phyloP scores from a whole-genome alignment of 2,113 vertebrate genomes.

The Rhabdomys dilectus region DNA sequence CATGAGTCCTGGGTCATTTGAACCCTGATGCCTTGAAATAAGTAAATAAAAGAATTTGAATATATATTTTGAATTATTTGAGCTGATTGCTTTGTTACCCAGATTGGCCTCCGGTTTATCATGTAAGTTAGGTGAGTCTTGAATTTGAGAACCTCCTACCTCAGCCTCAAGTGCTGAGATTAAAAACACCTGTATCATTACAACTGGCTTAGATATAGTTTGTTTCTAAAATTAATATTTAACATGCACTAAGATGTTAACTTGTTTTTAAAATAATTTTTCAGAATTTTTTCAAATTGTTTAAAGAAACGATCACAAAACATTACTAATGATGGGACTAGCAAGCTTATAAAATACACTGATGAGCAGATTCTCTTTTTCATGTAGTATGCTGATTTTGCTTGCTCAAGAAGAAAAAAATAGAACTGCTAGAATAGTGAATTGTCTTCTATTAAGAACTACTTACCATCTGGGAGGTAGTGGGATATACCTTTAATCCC shows the following conservation, averaged over 20 bases:
- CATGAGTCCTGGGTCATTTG: not conserved
- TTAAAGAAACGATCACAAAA: constrained; percentile 43
- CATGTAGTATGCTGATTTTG: constrained; percentile 10
- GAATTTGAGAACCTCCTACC: not conserved
- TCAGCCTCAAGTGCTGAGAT: not conserved
- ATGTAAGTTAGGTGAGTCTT: not conserved
- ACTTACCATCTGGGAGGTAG: not conserved
- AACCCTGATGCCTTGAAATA: not conserved
- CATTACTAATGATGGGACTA: not conserved
- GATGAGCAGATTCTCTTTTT: constrained; percentile 21
- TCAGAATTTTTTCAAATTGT: constrained; percentile 50
- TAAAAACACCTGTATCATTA: not conserved
- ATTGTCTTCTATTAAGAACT: not conserved
- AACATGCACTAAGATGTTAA: constrained; percentile 31
- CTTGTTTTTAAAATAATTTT: constrained; percentile 33
- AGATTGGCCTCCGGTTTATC: not conserved
- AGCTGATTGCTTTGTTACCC: not conserved
- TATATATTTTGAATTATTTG: not conserved
- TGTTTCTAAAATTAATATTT: constrained; percentile 44
- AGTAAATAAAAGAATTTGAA: not conserved
- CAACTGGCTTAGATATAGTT: not conserved
- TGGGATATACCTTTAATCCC: too few relatives aligned
- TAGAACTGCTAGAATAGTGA: constrained; percentile 35
- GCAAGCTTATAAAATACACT: not conserved
- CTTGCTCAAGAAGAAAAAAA: constrained; percentile 49